Conservation (phyloP, 2,113 vertebrate species). For the Phycodurus eques region DNA sequence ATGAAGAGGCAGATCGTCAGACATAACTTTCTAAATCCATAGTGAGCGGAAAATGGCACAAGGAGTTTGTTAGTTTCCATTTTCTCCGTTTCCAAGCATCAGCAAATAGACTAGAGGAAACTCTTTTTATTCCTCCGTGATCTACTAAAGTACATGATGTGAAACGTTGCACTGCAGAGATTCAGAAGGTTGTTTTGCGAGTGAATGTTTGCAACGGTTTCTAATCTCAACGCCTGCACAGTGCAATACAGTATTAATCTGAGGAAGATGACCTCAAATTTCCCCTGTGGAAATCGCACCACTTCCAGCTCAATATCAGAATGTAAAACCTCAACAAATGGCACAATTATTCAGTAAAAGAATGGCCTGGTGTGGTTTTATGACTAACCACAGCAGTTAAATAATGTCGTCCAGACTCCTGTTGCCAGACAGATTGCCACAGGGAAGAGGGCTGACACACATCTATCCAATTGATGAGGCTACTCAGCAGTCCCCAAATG, state of each 20-base stretch:
- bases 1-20: conserved; percentile 16
- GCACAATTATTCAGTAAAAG: not conserved
- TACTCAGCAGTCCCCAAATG: conserved; percentile 26
- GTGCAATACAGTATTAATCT: conserved; percentile 6
- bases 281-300: not conserved
- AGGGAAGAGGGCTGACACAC: conserved; percentile 1
- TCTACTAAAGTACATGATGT: conserved; percentile 26
- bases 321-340: not conserved
- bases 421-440: conserved; percentile 1
- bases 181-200: conserved; percentile 8
- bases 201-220: not conserved
- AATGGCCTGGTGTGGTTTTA: not conserved
- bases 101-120: conserved; percentile 18
- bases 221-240: conserved; percentile 19
- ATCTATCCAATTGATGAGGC: conserved; percentile 43
- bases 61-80: conserved; percentile 5
- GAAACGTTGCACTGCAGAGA: conserved; percentile 22
- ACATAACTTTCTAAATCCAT: conserved; percentile 25
- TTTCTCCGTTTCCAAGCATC: conserved; percentile 27
- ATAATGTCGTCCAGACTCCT: conserved; percentile 7
- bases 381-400: conserved; percentile 4
- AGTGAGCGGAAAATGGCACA: conserved; percentile 2
- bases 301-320: conserved; percentile 6
- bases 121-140: conserved; percentile 30
- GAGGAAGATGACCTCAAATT: conserved; percentile 15